These are phyloP conservation scores for Corythoichthys intestinalis DNA, from an alignment of 2,113 vertebrate species.

Conservation along the genomic window DNA sequence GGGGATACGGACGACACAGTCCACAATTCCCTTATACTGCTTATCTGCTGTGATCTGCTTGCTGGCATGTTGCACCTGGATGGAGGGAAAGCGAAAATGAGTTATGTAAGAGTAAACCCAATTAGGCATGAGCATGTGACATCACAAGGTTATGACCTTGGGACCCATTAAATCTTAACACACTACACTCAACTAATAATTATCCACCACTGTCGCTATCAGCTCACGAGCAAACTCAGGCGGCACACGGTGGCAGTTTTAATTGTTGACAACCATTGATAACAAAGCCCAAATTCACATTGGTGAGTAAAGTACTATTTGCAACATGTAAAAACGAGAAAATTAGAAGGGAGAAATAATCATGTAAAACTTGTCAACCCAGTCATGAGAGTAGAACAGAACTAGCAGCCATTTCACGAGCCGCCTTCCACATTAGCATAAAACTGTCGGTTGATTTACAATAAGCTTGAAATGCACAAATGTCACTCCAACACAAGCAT, in stretches of 20 bases:
- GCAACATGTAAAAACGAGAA: not conserved
- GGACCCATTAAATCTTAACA: not conserved
- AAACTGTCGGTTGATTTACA: not conserved
- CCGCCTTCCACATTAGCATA: not conserved
- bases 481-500: not conserved
- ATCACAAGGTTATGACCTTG: conserved; percentile 51
- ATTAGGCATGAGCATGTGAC: not conserved
- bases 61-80: conserved; percentile 86
- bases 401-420: conserved; percentile 5
- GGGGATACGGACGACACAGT: conserved; percentile 84
- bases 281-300: not conserved
- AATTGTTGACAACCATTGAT: not conserved
- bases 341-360: not conserved
- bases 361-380: conserved; percentile 18
- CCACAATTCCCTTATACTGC: conserved; percentile 88
- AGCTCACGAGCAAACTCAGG: not conserved
- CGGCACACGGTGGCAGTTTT: not conserved
- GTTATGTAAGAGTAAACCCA: not conserved
- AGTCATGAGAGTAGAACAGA: conserved; percentile 15
- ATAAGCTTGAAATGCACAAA: not conserved
- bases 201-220: not conserved
- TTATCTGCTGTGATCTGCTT: conserved; percentile 82
- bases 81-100: not conserved
- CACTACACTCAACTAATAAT: not conserved
- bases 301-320: not conserved